These are phyloP conservation scores for Catalaphyllia jardinei DNA, from an alignment of 64 coral and sea anemone species.

Conservation along the genomic window DNA sequence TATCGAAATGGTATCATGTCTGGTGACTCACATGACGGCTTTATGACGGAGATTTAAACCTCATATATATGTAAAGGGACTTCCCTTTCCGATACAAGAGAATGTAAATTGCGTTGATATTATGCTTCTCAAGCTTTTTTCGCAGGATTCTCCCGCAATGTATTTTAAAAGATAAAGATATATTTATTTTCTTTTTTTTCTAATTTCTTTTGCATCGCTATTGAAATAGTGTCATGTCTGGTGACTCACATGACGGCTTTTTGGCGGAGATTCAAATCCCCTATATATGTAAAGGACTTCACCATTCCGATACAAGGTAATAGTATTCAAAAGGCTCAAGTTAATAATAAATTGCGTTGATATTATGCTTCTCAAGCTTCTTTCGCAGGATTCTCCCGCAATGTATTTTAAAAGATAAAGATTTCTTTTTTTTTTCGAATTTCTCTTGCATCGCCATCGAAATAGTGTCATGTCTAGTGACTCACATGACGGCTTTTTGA, in stretches of 20 bases:
- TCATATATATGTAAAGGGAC: neutral
- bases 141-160: neutral
- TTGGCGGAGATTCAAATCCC: neutral
- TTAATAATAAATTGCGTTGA: neutral
- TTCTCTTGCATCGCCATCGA: neutral
- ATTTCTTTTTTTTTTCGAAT: too few species aligned
- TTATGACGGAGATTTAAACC: neutral
- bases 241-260: neutral
- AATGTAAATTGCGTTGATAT: neutral
- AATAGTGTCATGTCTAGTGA: neutral
- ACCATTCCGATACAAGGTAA: neutral
- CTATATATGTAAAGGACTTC: neutral
- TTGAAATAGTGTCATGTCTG: neutral
- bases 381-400: neutral
- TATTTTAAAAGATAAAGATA: neutral
- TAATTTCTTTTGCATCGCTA: neutral
- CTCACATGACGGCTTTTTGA: neutral
- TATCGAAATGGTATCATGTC: neutral
- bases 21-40: neutral
- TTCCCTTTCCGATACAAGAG: neutral
- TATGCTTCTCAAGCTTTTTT: neutral
- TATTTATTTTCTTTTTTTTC: neutral
- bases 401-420: too few species aligned
- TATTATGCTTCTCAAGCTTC: neutral
- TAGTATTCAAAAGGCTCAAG: neutral